phyloP scores from a whole-genome alignment of 1,140 invertebrate genomes.

The Cyclina sinensis region DNA sequence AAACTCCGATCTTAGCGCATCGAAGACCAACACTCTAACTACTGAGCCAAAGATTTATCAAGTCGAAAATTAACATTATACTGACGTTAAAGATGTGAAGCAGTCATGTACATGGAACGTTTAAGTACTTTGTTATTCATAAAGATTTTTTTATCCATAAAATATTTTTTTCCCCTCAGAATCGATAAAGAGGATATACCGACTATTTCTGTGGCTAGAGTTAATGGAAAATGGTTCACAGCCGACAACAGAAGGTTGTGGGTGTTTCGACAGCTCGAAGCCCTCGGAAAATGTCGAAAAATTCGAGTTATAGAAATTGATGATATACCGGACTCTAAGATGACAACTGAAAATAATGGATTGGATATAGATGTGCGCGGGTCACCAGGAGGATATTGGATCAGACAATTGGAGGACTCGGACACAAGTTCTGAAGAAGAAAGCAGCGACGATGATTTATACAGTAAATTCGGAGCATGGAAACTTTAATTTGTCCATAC shows the following conservation, averaged over 20 bases:
- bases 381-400: slow-evolving; percentile 13
- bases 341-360: slow-evolving; percentile 41
- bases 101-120: too few relatives aligned
- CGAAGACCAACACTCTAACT: too few relatives aligned
- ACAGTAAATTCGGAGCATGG: neutral
- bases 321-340: neutral
- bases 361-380: slow-evolving; percentile 2
- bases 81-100: too few relatives aligned
- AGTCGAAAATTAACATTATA: too few relatives aligned
- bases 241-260: slow-evolving; percentile 60
- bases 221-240: slow-evolving; percentile 46
- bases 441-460: neutral
- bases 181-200: slow-evolving; percentile 31
- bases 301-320: slow-evolving; percentile 22
- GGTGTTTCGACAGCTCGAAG: slow-evolving; percentile 50
- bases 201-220: slow-evolving; percentile 15
- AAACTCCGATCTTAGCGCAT: too few relatives aligned
- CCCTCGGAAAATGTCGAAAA: slow-evolving; percentile 8
- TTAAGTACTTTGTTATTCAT: too few relatives aligned
- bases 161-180: neutral
- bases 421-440: neutral
- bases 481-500: too few relatives aligned
- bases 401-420: neutral
- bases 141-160: too few relatives aligned
- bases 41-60: too few relatives aligned